These are phyloP conservation scores for Zapus hudsonius DNA, from an alignment of 2,113 vertebrate species.

Conservation along the genomic window DNA sequence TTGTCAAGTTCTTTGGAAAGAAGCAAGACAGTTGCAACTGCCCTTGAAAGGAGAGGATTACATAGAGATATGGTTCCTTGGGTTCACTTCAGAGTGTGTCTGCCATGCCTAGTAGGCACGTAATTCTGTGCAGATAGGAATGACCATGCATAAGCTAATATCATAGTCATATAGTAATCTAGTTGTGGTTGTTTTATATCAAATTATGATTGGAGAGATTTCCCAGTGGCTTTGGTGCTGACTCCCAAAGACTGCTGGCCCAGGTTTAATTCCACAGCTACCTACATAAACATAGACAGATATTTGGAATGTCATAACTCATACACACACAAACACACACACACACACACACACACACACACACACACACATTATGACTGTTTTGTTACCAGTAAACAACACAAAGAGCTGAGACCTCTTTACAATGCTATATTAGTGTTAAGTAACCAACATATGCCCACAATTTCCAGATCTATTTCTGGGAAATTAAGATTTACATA, in stretches of 20 bases:
- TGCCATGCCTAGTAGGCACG: not conserved
- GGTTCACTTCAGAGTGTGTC: not conserved
- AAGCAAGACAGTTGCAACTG: not conserved
- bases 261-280: too few species aligned
- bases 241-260: too few species aligned
- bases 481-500: not conserved
- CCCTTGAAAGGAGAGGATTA: not conserved
- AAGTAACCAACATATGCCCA: not conserved
- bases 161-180: not conserved
- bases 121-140: not conserved
- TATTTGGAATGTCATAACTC: too few species aligned
- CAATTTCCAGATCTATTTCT: not conserved
- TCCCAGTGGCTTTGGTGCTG: too few species aligned
- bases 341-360: too few species aligned
- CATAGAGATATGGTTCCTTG: not conserved
- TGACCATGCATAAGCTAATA: not conserved
- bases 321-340: too few species aligned
- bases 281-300: too few species aligned
- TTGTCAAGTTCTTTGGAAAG: not conserved
- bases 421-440: constrained; percentile 1
- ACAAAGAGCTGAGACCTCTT: not conserved
- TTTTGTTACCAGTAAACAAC: too few species aligned
- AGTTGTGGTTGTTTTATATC: not conserved
- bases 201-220: not conserved
- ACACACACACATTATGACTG: too few species aligned